Conservation (phyloP, 1,140 invertebrate genomes). For the Teleopsis dalmanni region DNA sequence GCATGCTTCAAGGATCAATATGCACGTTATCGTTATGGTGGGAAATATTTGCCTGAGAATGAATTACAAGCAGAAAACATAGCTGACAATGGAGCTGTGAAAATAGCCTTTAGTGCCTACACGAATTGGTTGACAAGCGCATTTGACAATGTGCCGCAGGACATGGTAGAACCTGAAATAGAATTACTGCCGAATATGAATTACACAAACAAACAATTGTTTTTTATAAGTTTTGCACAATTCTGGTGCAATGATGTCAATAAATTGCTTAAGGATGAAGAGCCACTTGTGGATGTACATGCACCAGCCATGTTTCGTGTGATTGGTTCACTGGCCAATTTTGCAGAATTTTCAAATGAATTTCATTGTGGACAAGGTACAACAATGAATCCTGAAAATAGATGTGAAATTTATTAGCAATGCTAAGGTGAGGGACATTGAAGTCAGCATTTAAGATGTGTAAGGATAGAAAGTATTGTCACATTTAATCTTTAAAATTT, state of each 20-base stretch:
- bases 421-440: neutral
- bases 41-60: slow-evolving; percentile 53
- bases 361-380: slow-evolving; percentile 35
- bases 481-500: too few species aligned
- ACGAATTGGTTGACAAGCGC: slow-evolving; percentile 22
- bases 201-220: slow-evolving; percentile 54
- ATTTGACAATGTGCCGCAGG: neutral
- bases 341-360: slow-evolving; percentile 17
- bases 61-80: slow-evolving; percentile 66
- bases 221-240: slow-evolving; percentile 65
- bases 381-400: slow-evolving; percentile 56
- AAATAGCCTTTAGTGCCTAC: slow-evolving; percentile 53
- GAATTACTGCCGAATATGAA: slow-evolving; percentile 48
- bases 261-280: slow-evolving; percentile 26
- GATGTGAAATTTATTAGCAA: slow-evolving; percentile 25
- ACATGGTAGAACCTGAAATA: slow-evolving; percentile 7
- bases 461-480: too few species aligned
- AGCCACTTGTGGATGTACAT: slow-evolving; percentile 26
- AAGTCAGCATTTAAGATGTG: too few species aligned
- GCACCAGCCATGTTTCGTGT: slow-evolving; percentile 27
- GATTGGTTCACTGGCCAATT: slow-evolving; percentile 26
- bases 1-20: slow-evolving; percentile 33
- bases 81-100: slow-evolving; percentile 58
- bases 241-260: slow-evolving; percentile 30
- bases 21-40: slow-evolving; percentile 19